phyloP scores from a whole-genome alignment of 2,113 vertebrate species.

The Tetraodon nigroviridis region DNA sequence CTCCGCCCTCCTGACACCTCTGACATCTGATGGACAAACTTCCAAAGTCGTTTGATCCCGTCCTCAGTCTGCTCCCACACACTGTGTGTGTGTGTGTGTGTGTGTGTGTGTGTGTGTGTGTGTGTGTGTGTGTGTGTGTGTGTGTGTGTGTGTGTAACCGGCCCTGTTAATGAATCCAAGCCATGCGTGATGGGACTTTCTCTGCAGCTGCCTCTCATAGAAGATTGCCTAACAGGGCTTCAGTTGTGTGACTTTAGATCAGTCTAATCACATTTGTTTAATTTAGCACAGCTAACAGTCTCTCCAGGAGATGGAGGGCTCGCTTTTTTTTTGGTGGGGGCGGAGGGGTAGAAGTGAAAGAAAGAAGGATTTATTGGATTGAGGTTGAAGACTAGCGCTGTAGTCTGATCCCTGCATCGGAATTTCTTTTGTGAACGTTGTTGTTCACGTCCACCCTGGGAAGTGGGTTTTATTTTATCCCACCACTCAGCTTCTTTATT shows the following conservation, averaged over 20 bases:
- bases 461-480: background rate
- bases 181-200: slow-evolving; percentile 57
- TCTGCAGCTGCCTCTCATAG: slow-evolving; percentile 46
- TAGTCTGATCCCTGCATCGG: background rate
- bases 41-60: slow-evolving; percentile 27
- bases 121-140: too few relatives aligned
- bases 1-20: slow-evolving; percentile 16
- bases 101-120: background rate
- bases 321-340: slow-evolving; percentile 26
- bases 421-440: background rate
- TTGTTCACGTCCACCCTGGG: background rate
- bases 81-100: too few relatives aligned
- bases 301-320: slow-evolving; percentile 67
- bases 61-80: too few relatives aligned
- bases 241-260: slow-evolving; percentile 70
- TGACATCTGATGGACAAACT: slow-evolving; percentile 54
- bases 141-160: slow-evolving; percentile 49
- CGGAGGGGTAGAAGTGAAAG: too few relatives aligned
- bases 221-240: slow-evolving; percentile 55
- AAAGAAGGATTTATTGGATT: too few relatives aligned
- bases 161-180: slow-evolving; percentile 65
- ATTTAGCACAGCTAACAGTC: slow-evolving; percentile 77
- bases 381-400: background rate
- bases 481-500: too few relatives aligned
- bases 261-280: slow-evolving; percentile 76